Conservation (phyloP, 2,113 vertebrate species). For the Epinephelus cyanopodus region DNA sequence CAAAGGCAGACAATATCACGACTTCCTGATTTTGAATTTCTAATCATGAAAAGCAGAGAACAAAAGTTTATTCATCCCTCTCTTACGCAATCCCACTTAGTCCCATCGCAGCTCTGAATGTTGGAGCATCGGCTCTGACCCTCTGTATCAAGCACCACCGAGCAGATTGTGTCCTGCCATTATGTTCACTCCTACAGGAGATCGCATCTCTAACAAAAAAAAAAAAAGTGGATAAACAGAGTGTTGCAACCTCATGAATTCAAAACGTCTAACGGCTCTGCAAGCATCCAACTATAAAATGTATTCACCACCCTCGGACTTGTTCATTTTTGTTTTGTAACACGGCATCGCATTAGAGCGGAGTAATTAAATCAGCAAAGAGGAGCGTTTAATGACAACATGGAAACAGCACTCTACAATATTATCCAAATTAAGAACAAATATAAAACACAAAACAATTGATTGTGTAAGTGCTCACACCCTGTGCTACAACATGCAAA, state of each 20-base stretch:
- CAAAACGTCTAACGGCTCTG: not conserved
- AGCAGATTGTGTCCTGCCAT: constrained; percentile 19
- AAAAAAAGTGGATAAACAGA: constrained; percentile 9
- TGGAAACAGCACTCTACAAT: constrained; percentile 24
- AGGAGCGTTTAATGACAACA: not conserved
- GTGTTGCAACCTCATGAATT: constrained; percentile 28
- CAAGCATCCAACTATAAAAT: not conserved
- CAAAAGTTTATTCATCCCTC: constrained; percentile 68
- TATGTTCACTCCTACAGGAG: constrained; percentile 38
- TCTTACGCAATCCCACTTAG: constrained; percentile 61
- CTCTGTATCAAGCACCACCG: not conserved
- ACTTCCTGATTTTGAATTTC: constrained; percentile 63
- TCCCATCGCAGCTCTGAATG: constrained; percentile 27
- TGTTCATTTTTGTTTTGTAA: constrained; percentile 14
- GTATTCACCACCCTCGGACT: not conserved
- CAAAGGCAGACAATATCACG: constrained; percentile 41
- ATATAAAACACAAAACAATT: not conserved
- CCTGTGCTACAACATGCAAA: not conserved
- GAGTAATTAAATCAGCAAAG: constrained; percentile 24
- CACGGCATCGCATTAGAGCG: constrained; percentile 14
- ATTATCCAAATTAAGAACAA: constrained; percentile 15
- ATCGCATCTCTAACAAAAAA: constrained; percentile 6
- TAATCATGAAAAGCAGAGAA: constrained; percentile 56
- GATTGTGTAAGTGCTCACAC: not conserved
- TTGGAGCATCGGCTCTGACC: constrained; percentile 34